Conservation (phyloP, 2,113 vertebrate genomes). For the Nesogale talazaci region DNA sequence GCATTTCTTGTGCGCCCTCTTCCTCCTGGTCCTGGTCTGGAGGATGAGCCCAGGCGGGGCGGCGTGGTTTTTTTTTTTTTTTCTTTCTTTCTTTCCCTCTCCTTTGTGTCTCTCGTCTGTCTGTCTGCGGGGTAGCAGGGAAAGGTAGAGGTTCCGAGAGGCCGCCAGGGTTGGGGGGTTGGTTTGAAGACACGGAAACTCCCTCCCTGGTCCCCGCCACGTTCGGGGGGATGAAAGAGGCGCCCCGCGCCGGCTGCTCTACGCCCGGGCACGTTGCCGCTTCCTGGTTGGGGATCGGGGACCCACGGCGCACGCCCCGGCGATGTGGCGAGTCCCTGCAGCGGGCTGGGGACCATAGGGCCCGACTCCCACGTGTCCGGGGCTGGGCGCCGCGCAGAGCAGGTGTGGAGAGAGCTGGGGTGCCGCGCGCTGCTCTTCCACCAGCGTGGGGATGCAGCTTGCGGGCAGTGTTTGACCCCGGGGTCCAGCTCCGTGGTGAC, state of each 20-base stretch:
- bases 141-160: slow-evolving; percentile 51
- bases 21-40: neutral
- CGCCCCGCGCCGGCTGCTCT: neutral
- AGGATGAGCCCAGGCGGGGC: slow-evolving; percentile 40
- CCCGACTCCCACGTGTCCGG: slow-evolving; percentile 52
- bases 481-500: slow-evolving; percentile 35
- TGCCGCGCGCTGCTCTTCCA: neutral
- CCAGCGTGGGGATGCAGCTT: neutral
- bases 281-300: slow-evolving; percentile 22
- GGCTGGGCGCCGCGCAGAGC: neutral
- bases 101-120: slow-evolving; percentile 73
- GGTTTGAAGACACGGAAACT: slow-evolving; percentile 21
- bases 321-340: neutral
- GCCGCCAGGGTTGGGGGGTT: neutral
- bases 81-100: neutral
- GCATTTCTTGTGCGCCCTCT: neutral
- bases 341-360: neutral
- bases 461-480: neutral
- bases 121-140: slow-evolving; percentile 52
- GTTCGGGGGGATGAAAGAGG: slow-evolving; percentile 35
- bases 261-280: neutral
- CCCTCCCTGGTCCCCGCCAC: neutral
- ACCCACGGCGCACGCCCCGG: neutral
- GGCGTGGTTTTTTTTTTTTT: neutral
- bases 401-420: slow-evolving; percentile 49